A percentile compares a stretch with the other conserved stretches of the same genome.
Conservation (phyloP, 2,797 vertebrate species). For the Acanthurus tractus region DNA sequence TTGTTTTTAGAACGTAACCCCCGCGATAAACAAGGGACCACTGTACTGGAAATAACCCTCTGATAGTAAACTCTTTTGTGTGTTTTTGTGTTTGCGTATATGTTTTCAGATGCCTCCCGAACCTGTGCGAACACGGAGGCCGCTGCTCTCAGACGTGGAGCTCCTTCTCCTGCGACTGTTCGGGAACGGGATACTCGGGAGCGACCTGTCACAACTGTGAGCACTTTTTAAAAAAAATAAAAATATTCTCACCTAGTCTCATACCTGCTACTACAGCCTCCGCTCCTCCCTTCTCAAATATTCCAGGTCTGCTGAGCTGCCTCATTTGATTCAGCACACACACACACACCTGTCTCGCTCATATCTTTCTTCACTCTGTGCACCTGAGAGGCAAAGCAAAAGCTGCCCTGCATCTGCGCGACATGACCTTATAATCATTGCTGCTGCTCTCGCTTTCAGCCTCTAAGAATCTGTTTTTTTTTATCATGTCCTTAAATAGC, state of each 20-base stretch:
- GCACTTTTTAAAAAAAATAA: no score
- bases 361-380: slow-evolving; percentile 25
- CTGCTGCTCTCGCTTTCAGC: slow-evolving; percentile 41
- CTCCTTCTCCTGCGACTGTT: slow-evolving; percentile 94
- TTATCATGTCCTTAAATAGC: slow-evolving; percentile 49
- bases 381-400: slow-evolving; percentile 27
- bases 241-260: slow-evolving; percentile 22
- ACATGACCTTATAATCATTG: slow-evolving; percentile 47
- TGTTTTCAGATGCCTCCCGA: slow-evolving; percentile 91
- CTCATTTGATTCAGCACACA: slow-evolving; percentile 46
- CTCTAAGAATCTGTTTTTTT: slow-evolving; percentile 29
- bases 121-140: slow-evolving; percentile 95
- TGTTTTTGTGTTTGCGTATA: accelerated
- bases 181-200: slow-evolving; percentile 90
- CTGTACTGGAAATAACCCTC: neutral
- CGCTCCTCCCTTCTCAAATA: slow-evolving; percentile 1
- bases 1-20: no score
- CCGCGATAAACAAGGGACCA: no score
- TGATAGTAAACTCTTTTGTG: neutral
- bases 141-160: slow-evolving; percentile 94
- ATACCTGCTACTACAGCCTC: slow-evolving; percentile 23
- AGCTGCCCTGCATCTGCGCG: slow-evolving; percentile 30
- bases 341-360: slow-evolving; percentile 26
- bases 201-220: slow-evolving; percentile 96
- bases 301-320: slow-evolving; percentile 33